These are phyloP conservation scores for Loripinus fragilis DNA, from an alignment of 2,888 invertebrate genomes.

Conservation along the genomic window DNA sequence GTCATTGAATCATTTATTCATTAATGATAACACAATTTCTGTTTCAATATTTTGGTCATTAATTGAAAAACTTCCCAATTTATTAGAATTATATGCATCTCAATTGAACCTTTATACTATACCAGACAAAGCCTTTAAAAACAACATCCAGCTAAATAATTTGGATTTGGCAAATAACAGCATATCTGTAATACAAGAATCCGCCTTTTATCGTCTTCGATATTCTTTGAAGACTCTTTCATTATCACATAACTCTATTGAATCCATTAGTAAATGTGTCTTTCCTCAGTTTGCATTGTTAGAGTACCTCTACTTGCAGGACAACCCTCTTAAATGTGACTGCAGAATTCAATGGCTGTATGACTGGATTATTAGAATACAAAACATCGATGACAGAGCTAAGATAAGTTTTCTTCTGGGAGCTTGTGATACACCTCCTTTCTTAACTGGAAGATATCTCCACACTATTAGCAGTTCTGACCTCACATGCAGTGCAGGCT, in stretches of 20 bases:
- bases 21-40: constrained; percentile 68
- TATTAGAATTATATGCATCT: constrained; percentile 53
- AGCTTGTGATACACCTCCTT: constrained; percentile 45
- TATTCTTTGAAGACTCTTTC: constrained; percentile 60
- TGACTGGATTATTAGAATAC: constrained; percentile 73
- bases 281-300: constrained; percentile 63
- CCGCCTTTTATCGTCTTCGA: constrained; percentile 68
- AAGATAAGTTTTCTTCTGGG: constrained; percentile 20
- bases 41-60: constrained; percentile 47
- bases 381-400: neutral
- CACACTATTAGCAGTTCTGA: constrained; percentile 31
- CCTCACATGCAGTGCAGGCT: constrained; percentile 40
- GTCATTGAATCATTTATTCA: constrained; percentile 81
- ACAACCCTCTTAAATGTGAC: constrained; percentile 92
- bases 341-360: constrained; percentile 92
- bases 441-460: constrained; percentile 35
- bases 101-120: constrained; percentile 59
- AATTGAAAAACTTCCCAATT: constrained; percentile 43
- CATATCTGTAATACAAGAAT: constrained; percentile 64
- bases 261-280: constrained; percentile 66
- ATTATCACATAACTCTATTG: constrained; percentile 65
- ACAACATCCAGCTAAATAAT: constrained; percentile 59
- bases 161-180: constrained; percentile 67
- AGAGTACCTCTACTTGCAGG: constrained; percentile 86
- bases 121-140: constrained; percentile 67